These are phyloP conservation scores for Amiota mariae DNA, from an alignment of 2,888 invertebrate genomes.

Conservation along the genomic window DNA sequence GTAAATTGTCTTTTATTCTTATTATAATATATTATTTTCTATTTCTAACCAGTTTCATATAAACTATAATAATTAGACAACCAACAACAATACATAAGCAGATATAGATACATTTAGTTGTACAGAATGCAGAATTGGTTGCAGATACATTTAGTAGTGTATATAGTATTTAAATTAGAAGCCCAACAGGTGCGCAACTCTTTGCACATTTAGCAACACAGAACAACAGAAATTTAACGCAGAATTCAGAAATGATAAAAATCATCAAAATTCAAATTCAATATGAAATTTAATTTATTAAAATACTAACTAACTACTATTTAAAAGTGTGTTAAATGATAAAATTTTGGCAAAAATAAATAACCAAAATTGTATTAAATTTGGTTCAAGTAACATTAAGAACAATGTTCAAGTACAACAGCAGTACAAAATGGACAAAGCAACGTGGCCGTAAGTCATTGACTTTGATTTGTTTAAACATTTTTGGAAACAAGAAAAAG, in stretches of 20 bases:
- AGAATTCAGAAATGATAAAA: neutral
- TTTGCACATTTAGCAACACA: slow-evolving; percentile 2
- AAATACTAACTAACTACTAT: slow-evolving; percentile 11
- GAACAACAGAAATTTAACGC: neutral
- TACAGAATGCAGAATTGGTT: too few species aligned
- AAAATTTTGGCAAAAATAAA: slow-evolving; percentile 5
- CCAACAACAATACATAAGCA: too few species aligned
- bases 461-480: slow-evolving; percentile 59
- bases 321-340: slow-evolving; percentile 2
- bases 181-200: slow-evolving; percentile 7
- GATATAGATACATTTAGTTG: too few species aligned
- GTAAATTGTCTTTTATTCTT: too few species aligned
- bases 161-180: slow-evolving; percentile 21
- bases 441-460: slow-evolving; percentile 54
- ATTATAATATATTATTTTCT: too few species aligned
- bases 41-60: too few species aligned
- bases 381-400: slow-evolving; percentile 52
- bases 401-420: slow-evolving; percentile 10
- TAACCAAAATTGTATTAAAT: slow-evolving; percentile 41
- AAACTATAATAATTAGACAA: too few species aligned
- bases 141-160: neutral
- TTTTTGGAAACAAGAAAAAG: slow-evolving; percentile 40
- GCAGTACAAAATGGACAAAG: slow-evolving; percentile 52
- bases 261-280: neutral
- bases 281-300: neutral